These are phyloP conservation scores for Egretta garzetta DNA, from an alignment of 2,113 vertebrate species.

Conservation along the genomic window DNA sequence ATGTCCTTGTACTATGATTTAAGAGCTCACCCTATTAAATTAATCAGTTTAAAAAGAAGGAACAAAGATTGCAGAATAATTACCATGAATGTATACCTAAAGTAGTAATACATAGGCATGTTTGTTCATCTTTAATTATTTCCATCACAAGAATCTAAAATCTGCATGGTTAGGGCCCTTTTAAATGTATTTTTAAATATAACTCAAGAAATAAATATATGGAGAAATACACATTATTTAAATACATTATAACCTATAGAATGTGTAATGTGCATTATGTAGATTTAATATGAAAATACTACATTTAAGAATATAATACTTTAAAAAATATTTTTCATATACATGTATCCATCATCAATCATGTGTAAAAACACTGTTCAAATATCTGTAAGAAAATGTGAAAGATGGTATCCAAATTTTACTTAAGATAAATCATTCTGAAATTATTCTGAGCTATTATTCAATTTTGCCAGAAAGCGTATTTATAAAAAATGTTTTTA, in stretches of 20 bases:
- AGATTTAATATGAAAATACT: neutral
- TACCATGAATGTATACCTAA: neutral
- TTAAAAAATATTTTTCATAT: neutral
- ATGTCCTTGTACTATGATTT: neutral
- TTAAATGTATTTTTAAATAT: neutral
- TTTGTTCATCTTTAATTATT: neutral
- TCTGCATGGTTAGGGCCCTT: neutral
- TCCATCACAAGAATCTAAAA: neutral
- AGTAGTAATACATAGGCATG: neutral
- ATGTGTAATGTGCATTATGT: neutral
- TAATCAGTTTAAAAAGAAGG: neutral
- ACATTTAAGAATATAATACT: neutral
- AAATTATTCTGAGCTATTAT: neutral
- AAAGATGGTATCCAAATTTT: neutral
- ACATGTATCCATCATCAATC: no score
- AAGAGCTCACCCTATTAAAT: neutral
- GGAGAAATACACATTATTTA: neutral
- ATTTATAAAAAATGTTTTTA: neutral
- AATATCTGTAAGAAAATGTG: neutral
- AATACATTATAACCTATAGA: neutral
- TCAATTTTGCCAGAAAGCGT: neutral
- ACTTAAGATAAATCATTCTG: neutral
- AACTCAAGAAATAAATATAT: neutral
- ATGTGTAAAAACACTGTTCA: neutral
- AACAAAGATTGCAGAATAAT: neutral